Evolutionary conservation across 2,113 vertebrate species (phyloP).

Genomic region (Megaleporinus macrocephalus): DNA sequence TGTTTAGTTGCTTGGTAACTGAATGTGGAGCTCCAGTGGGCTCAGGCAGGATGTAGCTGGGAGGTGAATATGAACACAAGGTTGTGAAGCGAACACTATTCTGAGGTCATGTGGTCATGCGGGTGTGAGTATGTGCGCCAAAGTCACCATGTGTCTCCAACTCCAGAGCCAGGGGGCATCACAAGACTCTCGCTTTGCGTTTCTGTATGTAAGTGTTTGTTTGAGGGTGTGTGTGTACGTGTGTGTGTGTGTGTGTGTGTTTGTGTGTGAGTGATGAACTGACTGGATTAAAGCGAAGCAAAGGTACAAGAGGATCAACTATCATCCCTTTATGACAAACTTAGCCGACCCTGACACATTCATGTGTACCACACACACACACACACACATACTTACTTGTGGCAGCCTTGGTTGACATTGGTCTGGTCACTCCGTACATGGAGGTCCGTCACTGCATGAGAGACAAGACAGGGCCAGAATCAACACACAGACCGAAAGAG

Average conservation of each 20-base stretch:
- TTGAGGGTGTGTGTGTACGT: conserved; percentile 5
- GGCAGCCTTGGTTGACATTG: neutral
- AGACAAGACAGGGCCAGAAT: conserved; percentile 49
- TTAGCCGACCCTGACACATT: neutral
- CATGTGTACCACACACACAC: neutral
- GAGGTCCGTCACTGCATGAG: conserved; percentile 28
- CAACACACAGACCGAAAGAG: conserved; percentile 46
- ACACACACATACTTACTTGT: conserved; percentile 1
- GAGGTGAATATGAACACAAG: conserved; percentile 46
- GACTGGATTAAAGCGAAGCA: neutral
- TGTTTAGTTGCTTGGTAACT: conserved; percentile 37
- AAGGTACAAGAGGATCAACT: neutral
- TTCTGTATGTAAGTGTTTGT: neutral
- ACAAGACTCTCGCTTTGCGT: neutral
- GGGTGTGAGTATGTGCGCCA: conserved; percentile 1
- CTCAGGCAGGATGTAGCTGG: conserved; percentile 39
- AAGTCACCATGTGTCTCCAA: neutral
- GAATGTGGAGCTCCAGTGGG: neutral
- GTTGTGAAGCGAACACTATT: conserved; percentile 41
- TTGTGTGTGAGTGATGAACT: neutral
- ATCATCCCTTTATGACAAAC: conserved; percentile 12
- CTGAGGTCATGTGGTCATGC: conserved; percentile 14
- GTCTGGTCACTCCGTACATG: conserved; percentile 60
- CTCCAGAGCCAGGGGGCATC: neutral
- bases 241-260: conserved; percentile 1